Evolutionary conservation across 2,113 vertebrate species (phyloP).

Genomic region (Thalassoma bifasciatum): DNA sequence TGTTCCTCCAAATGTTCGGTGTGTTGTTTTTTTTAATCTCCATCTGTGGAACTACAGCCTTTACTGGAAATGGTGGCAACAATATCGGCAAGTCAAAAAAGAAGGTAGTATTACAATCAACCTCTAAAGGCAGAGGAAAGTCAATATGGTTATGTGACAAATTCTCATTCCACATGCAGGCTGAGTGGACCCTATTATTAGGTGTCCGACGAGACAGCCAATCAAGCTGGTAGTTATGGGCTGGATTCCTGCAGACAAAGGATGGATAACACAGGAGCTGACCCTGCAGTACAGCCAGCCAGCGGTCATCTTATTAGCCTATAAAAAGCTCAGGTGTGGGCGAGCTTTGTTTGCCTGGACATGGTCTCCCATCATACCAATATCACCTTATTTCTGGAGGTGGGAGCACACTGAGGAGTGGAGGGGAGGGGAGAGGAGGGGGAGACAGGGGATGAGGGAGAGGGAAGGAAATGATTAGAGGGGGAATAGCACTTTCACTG

Average conservation of each 20-base stretch:
- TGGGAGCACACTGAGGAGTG: slow-evolving; percentile 45
- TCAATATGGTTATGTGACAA: slow-evolving; percentile 15
- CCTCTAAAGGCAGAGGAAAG: slow-evolving; percentile 24
- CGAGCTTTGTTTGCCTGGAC: slow-evolving; percentile 73
- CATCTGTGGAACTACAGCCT: slow-evolving; percentile 1
- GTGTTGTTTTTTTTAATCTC: slow-evolving; percentile 38
- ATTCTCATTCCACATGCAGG: slow-evolving; percentile 33
- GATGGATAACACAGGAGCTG: slow-evolving; percentile 56
- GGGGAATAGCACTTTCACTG: too few relatives aligned
- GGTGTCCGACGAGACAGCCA: slow-evolving; percentile 58
- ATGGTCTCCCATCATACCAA: slow-evolving; percentile 72
- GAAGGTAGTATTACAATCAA: slow-evolving; percentile 36
- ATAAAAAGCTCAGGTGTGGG: slow-evolving; percentile 80
- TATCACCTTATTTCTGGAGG: slow-evolving; percentile 73
- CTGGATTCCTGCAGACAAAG: slow-evolving; percentile 51
- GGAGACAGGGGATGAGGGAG: background rate
- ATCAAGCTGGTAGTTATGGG: slow-evolving; percentile 70
- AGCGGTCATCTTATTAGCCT: slow-evolving; percentile 78
- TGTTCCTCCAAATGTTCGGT: background rate
- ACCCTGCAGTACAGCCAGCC: slow-evolving; percentile 60
- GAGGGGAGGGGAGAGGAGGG: slow-evolving; percentile 16
- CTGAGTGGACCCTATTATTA: slow-evolving; percentile 57
- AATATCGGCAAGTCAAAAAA: slow-evolving; percentile 21
- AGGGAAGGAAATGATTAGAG: slow-evolving; percentile 18
- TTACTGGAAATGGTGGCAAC: slow-evolving; percentile 8